Percentiles rank a stretch among this genome's conserved stretches.
Evolutionary conservation across 2,888 invertebrate species (phyloP).

Genomic region (Drosophila mercatorum): DNA sequence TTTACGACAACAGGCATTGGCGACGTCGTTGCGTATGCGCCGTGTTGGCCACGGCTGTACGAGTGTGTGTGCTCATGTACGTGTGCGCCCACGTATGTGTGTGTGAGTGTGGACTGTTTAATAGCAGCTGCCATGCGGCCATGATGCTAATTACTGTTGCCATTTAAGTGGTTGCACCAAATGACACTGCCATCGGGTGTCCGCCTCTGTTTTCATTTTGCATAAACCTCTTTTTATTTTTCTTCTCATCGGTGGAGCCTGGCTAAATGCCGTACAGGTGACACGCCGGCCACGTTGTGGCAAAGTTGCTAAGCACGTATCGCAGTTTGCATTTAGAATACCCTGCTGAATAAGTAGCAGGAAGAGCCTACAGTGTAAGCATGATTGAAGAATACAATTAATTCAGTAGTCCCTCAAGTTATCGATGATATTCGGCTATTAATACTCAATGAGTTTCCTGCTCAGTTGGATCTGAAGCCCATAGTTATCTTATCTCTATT

Average conservation of each 20-base stretch:
- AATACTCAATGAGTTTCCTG: too few relatives aligned
- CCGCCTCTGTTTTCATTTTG: conserved; percentile 20
- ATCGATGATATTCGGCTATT: too few relatives aligned
- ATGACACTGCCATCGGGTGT: conserved; percentile 57
- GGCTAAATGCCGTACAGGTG: conserved; percentile 51
- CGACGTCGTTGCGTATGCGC: conserved; percentile 66
- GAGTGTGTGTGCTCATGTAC: conserved; percentile 5
- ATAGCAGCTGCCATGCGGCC: conserved; percentile 78
- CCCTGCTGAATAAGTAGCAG: too few relatives aligned
- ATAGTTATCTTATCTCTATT: too few relatives aligned
- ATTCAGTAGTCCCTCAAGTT: too few relatives aligned
- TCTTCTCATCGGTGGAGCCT: conserved; percentile 2
- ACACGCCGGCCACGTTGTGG: conserved; percentile 43
- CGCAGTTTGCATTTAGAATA: neutral
- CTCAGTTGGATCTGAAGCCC: too few relatives aligned
- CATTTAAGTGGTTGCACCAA: conserved; percentile 79
- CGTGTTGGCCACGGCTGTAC: conserved; percentile 52
- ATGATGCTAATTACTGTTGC: conserved; percentile 77
- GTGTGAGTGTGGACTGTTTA: conserved; percentile 61
- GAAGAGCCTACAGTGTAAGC: too few relatives aligned
- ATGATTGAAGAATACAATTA: too few relatives aligned
- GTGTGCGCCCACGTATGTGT: conserved; percentile 8
- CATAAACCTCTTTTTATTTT: conserved; percentile 12
- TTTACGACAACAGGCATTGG: conserved; percentile 71
- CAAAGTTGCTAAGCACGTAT: conserved; percentile 2